A percentile compares a stretch with the other conserved stretches of the same genome.
phyloP scores from a whole-genome alignment of 2,113 vertebrate genomes.

The Salminus brasiliensis region DNA sequence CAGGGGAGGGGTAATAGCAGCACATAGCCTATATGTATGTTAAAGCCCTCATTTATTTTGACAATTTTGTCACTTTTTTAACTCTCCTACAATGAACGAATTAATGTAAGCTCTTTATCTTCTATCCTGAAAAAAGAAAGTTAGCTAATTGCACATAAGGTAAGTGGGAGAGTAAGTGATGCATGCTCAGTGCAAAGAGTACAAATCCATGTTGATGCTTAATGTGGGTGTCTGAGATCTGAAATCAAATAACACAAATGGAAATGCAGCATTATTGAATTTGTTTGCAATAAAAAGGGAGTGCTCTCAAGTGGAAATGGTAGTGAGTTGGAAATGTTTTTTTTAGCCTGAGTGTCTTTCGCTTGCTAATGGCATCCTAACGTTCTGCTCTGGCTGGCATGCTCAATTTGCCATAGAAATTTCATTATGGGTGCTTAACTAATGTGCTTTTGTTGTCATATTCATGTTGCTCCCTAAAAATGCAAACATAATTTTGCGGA shows the following conservation, averaged over 20 bases:
- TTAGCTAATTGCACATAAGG: not conserved
- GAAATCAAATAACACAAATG: constrained; percentile 67
- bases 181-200: not conserved
- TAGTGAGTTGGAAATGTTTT: constrained; percentile 54
- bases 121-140: not conserved
- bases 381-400: not conserved
- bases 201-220: constrained; percentile 23
- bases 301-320: constrained; percentile 58
- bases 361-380: not conserved
- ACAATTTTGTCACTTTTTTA: not conserved
- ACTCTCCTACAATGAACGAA: not conserved
- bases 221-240: constrained; percentile 62
- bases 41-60: not conserved
- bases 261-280: constrained; percentile 65
- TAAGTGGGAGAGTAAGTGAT: constrained; percentile 9
- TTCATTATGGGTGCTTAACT: not conserved
- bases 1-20: not conserved
- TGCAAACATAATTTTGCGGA: not conserved
- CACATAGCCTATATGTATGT: not conserved
- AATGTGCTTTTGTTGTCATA: not conserved
- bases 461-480: not conserved
- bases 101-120: not conserved
- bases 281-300: constrained; percentile 53
- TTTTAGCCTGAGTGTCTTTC: not conserved
- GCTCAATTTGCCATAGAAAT: constrained; percentile 10